A percentile compares a stretch with the other conserved stretches of the same genome.
Evolutionary conservation across 2,113 vertebrate genomes (phyloP).

Genomic region (Gobius niger): DNA sequence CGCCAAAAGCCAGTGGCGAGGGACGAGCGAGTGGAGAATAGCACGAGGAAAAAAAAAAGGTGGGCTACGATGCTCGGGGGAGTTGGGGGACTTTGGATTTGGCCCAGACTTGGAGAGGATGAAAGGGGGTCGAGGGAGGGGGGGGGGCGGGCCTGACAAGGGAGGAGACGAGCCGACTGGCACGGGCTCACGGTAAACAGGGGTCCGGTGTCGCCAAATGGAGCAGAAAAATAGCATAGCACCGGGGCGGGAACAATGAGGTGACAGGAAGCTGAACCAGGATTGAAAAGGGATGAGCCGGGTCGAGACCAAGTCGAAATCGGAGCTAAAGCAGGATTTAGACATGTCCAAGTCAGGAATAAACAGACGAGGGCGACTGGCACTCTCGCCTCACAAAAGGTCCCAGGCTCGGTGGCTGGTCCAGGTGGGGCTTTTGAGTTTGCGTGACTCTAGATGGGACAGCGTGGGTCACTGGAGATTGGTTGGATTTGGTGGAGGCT

Average conservation of each 20-base stretch:
- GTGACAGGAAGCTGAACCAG: neutral
- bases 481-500: too few species aligned
- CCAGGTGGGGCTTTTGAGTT: too few species aligned
- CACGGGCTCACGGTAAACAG: neutral
- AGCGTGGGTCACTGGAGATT: too few species aligned
- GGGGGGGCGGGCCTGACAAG: neutral
- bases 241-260: neutral
- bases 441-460: too few species aligned
- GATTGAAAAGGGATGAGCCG: neutral
- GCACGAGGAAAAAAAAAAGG: neutral
- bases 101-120: neutral
- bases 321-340: too few species aligned
- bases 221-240: neutral
- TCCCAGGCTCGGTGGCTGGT: too few species aligned
- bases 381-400: too few species aligned
- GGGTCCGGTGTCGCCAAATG: neutral
- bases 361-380: too few species aligned
- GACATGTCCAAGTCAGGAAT: too few species aligned
- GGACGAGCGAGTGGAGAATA: neutral
- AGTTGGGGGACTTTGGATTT: neutral
- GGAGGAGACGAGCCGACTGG: neutral
- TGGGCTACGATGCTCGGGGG: neutral
- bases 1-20: neutral
- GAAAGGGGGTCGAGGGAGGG: neutral
- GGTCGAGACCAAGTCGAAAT: too few species aligned